These are phyloP conservation scores for Tyrophagus putrescentiae DNA, from an alignment of 1,140 invertebrate genomes.

Conservation along the genomic window DNA sequence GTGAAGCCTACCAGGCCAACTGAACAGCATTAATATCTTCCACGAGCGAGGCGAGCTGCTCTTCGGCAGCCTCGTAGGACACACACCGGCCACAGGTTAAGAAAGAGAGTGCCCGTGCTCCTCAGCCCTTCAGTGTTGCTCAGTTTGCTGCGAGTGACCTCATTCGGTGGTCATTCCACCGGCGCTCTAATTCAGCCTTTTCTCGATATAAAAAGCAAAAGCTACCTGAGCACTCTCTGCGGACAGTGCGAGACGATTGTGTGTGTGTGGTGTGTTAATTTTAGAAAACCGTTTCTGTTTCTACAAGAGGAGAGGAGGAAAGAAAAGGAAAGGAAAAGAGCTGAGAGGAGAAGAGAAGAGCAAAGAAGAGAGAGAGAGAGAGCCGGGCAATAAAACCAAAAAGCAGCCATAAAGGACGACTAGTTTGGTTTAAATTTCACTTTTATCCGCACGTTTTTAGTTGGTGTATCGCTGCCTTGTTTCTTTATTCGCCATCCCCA, in stretches of 20 bases:
- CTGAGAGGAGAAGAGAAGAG: neutral
- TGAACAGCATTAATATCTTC: slow-evolving; percentile 2
- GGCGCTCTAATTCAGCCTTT: slow-evolving; percentile 13
- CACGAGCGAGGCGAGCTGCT: neutral
- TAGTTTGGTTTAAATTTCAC: slow-evolving; percentile 13
- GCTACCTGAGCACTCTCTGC: too few species aligned
- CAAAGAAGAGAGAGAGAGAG: neutral
- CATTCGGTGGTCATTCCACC: slow-evolving; percentile 18
- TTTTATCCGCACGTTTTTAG: slow-evolving; percentile 1
- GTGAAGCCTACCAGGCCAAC: neutral
- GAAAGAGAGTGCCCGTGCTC: too few species aligned
- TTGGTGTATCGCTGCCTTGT: neutral
- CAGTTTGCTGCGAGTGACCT: slow-evolving; percentile 8
- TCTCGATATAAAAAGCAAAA: neutral
- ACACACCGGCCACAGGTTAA: too few species aligned
- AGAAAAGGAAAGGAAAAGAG: neutral
- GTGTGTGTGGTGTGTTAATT: neutral
- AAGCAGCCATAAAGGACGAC: slow-evolving; percentile 7
- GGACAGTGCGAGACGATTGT: too few species aligned
- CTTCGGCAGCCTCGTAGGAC: too few species aligned
- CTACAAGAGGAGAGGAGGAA: neutral
- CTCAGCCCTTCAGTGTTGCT: too few species aligned
- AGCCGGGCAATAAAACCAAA: neutral
- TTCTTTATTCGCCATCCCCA: neutral
- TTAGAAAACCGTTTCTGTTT: slow-evolving; percentile 4